A percentile compares a stretch with the other conserved stretches of the same genome.
phyloP scores from a whole-genome alignment of 2,888 invertebrate species.

The Archips xylosteana region DNA sequence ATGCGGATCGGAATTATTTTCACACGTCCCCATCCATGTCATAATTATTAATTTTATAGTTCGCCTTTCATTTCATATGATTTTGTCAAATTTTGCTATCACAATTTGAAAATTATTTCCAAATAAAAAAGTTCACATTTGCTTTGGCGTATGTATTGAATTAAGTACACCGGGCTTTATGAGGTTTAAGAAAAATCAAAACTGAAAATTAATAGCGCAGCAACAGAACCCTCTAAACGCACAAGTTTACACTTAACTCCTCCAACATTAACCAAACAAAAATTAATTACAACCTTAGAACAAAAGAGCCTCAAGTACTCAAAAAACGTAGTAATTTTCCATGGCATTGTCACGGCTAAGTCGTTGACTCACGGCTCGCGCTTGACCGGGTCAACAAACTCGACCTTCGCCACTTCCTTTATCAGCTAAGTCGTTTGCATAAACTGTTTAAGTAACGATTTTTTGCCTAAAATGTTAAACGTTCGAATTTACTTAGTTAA shows the following conservation, averaged over 20 bases:
- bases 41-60: too few species aligned
- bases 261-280: slow-evolving; percentile 1
- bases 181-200: background rate
- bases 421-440: slow-evolving; percentile 5
- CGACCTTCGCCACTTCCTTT: slow-evolving; percentile 40
- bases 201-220: background rate
- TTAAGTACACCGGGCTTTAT: too few species aligned
- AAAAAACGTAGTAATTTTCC: slow-evolving; percentile 34
- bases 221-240: background rate
- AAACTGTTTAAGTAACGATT: slow-evolving; percentile 24
- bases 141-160: too few species aligned
- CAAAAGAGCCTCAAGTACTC: background rate
- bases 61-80: too few species aligned
- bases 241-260: background rate
- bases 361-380: slow-evolving; percentile 30
- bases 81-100: too few species aligned
- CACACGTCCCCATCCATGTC: too few species aligned
- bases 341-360: slow-evolving; percentile 29
- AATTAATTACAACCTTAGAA: slow-evolving; percentile 13
- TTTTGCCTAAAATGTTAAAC: slow-evolving; percentile 9
- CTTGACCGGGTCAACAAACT: slow-evolving; percentile 28
- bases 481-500: background rate
- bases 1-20: too few species aligned
- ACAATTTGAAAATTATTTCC: too few species aligned
- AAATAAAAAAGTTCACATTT: too few species aligned